Evolutionary conservation across 2,888 invertebrate genomes (phyloP).

Genomic region (Parnassius smintheus): DNA sequence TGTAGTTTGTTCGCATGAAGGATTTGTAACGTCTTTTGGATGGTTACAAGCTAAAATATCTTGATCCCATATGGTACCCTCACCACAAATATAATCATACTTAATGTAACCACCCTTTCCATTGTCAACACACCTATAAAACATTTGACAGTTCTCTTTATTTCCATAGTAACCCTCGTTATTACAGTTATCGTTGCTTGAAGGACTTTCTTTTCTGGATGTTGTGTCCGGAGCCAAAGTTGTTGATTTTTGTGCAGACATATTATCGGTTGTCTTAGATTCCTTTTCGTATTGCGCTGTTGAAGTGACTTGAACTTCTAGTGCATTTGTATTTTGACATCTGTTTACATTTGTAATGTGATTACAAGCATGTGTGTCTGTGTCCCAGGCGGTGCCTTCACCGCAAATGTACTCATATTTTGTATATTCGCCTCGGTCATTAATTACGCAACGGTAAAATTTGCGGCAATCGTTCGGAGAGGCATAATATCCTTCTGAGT

Average conservation of each 20-base stretch:
- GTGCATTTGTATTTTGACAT: constrained; percentile 45
- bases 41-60: constrained; percentile 70
- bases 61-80: constrained; percentile 87
- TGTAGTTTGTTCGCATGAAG: constrained; percentile 48
- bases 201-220: constrained; percentile 33
- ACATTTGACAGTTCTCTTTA: constrained; percentile 82
- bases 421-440: constrained; percentile 64
- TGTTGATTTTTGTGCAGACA: constrained; percentile 36
- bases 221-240: constrained; percentile 28
- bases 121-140: constrained; percentile 84
- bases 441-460: constrained; percentile 75
- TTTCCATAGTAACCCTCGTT: constrained; percentile 84
- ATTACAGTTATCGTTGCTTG: constrained; percentile 57
- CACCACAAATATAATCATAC: constrained; percentile 84
- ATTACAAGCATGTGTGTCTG: constrained; percentile 75
- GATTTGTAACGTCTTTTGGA: constrained; percentile 62
- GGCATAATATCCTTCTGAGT: constrained; percentile 84
- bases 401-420: constrained; percentile 81
- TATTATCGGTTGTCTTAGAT: constrained; percentile 34
- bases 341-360: constrained; percentile 70
- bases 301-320: constrained; percentile 38
- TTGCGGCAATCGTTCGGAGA: constrained; percentile 79
- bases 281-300: constrained; percentile 43
- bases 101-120: constrained; percentile 81
- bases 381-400: constrained; percentile 82